phyloP scores from a whole-genome alignment of 2,888 invertebrate genomes.

The Mesorhabditis belari region DNA sequence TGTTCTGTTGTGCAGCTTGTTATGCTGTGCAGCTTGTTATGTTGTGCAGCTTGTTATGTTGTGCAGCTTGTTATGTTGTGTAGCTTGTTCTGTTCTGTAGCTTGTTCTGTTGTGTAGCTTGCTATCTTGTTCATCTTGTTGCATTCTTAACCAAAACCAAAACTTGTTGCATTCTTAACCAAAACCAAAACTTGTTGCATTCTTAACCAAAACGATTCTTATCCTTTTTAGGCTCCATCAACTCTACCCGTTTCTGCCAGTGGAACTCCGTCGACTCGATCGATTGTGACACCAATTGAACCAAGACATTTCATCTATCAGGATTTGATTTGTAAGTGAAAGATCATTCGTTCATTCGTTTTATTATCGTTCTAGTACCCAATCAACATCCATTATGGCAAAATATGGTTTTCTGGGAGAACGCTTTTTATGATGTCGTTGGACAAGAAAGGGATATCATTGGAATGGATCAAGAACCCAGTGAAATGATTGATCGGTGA shows the following conservation, averaged over 20 bases:
- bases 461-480: conserved; percentile 82
- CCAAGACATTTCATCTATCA: conserved; percentile 44
- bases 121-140: too few relatives aligned
- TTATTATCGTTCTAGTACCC: conserved; percentile 16
- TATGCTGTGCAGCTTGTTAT: too few relatives aligned
- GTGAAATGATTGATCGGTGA: conserved; percentile 50
- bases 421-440: conserved; percentile 94
- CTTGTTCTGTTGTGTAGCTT: too few relatives aligned
- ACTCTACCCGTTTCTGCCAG: conserved; percentile 8
- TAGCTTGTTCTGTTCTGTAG: too few relatives aligned
- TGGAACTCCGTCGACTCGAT: not conserved
- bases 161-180: too few relatives aligned
- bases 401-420: conserved; percentile 99
- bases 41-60: too few relatives aligned
- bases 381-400: conserved; percentile 70
- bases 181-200: too few relatives aligned
- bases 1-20: too few relatives aligned
- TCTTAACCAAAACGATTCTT: not conserved
- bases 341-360: not conserved
- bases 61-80: too few relatives aligned
- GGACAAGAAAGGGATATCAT: conserved; percentile 94
- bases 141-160: too few relatives aligned
- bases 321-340: conserved; percentile 39
- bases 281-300: conserved; percentile 18
- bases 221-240: conserved; percentile 12